These are phyloP conservation scores for Lagodon rhomboides DNA, from an alignment of 2,797 vertebrate genomes.

Conservation along the genomic window DNA sequence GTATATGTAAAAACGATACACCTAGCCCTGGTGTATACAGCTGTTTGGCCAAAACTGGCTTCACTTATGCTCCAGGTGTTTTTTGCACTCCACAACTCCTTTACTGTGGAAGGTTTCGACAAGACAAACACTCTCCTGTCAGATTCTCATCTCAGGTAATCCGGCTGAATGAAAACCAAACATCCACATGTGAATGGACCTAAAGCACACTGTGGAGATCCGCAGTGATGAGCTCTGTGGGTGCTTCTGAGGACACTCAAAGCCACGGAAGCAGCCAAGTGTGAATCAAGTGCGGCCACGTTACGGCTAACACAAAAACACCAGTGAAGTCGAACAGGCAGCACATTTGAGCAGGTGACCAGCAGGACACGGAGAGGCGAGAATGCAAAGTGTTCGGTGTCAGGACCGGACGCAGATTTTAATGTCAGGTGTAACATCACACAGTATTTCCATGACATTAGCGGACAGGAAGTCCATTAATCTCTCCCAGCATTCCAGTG, in stretches of 20 bases:
- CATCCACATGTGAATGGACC: constrained; percentile 1
- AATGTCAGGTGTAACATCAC: constrained; percentile 49
- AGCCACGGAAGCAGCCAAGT: constrained; percentile 1
- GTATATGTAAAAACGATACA: no score
- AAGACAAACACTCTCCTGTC: not conserved
- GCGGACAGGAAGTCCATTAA: constrained; percentile 56
- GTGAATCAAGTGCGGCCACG: not conserved
- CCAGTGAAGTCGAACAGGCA: not conserved
- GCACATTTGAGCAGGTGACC: not conserved
- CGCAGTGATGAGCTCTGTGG: not conserved
- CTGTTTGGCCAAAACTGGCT: not conserved
- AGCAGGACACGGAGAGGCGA: not conserved
- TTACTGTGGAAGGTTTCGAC: no score
- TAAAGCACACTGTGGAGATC: not conserved
- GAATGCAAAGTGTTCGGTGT: constrained; percentile 7
- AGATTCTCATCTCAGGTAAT: not conserved
- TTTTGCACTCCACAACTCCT: not conserved
- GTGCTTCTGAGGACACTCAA: not conserved
- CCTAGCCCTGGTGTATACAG: not conserved
- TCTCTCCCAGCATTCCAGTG: constrained; percentile 26
- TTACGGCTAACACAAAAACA: not conserved
- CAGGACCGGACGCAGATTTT: constrained; percentile 13
- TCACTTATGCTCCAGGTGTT: not conserved
- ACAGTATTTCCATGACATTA: constrained; percentile 47
- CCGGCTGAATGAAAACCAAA: not conserved